Evolutionary conservation across 1,140 invertebrate species (phyloP), one percentile per base, ranked within the genome.

Genomic region (Bicyclus anynana): DNA sequence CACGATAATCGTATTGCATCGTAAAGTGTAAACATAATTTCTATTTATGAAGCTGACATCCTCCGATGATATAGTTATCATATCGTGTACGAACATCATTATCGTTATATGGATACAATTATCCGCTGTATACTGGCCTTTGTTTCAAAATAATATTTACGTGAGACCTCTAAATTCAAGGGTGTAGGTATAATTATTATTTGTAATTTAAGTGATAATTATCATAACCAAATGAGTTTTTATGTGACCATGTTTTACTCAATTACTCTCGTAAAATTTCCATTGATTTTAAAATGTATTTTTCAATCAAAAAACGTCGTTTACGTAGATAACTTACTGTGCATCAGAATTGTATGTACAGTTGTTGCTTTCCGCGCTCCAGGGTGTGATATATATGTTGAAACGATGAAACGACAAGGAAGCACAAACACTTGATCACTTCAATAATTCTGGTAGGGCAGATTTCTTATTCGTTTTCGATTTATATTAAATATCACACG

Each of bases 311-410:
- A 38, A 20, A 44, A 44, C 16, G 40, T 44, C 16, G 7, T 16
- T 59, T 23, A 53, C n/a, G n/a, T n/a, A n/a, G 63, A 65, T 64
- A 66, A 74, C 77, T 52, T 80, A 84, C 79, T 69, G 70, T 84
- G 74, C 81, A 84, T 84, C 69, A 75, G 81, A 72, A 20, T 66
- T 67, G 65, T 65, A 59, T 57, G 71, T 66, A 56, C 71, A 72
- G 69, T 67, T 72, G 59, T 59, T 52, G 52, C 44, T 63, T 63
- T 59, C 64, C 58, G 62, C 61, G 27, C 44, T 65, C 64, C 69
- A 76, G 62, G 53, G 64, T 72, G 63, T 50, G 58, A 56, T 17
- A 60, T 67, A 61, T 69, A 66, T 67, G 18, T 42, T 57, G 49
- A 46, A 35, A 40, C 4, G 60, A 42, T 53, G 37, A 52, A 50